Conservation (phyloP, 2,888 invertebrate species). For the Halocaridina rubra region DNA sequence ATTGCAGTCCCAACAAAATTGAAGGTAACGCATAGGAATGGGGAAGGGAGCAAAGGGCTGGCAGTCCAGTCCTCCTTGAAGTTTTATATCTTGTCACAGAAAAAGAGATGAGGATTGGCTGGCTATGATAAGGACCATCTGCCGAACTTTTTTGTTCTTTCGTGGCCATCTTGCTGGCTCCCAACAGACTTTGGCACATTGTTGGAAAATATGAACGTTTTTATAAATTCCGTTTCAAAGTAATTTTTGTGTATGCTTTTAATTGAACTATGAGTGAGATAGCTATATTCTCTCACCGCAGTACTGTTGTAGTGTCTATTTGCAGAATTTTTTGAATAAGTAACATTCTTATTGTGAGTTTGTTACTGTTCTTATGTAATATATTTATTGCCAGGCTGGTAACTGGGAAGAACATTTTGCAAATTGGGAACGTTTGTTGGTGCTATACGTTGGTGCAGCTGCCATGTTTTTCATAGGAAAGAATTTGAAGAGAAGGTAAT, state of each 20-base stretch:
- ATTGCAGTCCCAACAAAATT: no score
- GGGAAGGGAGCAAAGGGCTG: no score
- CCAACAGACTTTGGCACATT: no score
- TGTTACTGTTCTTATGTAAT: constrained; percentile 14
- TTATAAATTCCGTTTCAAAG: no score
- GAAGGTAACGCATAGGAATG: no score
- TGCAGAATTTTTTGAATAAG: no score
- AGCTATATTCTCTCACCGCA: neutral
- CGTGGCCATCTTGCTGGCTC: no score
- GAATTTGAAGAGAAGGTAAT: constrained; percentile 81
- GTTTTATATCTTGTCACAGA: no score
- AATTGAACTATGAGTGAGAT: neutral
- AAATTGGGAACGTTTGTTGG: constrained; percentile 83
- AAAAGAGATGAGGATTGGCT: no score
- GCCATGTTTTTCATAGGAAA: constrained; percentile 96
- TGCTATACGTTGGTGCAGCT: constrained; percentile 91
- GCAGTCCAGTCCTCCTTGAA: no score
- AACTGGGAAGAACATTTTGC: constrained; percentile 93
- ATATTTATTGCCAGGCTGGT: constrained; percentile 74
- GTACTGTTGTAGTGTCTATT: neutral
- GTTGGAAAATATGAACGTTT: constrained; percentile 55
- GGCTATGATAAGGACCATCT: no score
- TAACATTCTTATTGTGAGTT: neutral
- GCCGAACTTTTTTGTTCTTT: no score
- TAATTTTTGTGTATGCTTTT: neutral